Base-by-base conservation (phyloP, 2,888 invertebrate species). In the Schizaphis graminum region DNA sequence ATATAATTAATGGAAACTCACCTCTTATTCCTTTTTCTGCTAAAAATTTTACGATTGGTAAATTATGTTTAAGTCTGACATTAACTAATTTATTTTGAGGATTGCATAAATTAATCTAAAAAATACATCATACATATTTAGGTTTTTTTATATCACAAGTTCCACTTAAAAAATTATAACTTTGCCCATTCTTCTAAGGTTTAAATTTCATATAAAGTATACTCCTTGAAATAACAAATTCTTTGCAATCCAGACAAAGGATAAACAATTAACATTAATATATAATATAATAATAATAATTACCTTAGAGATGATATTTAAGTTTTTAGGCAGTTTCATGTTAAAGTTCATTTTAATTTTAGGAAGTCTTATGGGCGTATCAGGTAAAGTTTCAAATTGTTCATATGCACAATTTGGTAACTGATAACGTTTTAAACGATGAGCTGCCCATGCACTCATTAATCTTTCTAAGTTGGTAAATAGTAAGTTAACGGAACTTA, bases 391-490 rank as follows among this genome's bases (percentile, higher is more conserved):
- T 95, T 97, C 97, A 94, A 97, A 97, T 95, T 97, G 97, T 95
- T 97, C 97, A 94, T 98, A 97, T 28, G 97, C 96, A 96, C 96
- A 97, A 95, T 97, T 96, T 85, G 98, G 97, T 26, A 98, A 97
- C 95, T 97, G 97, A 95, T 98, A 97, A 95, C 97, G 97, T 94
- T 97, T 97, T 94, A 98, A 97, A 95, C 98, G 97, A 96, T 98
- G 98, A 92, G 98, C 98, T 95, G 97, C 97, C 96, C 98, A 98
- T 44, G 98, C 98, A 94, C 97, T 97, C 95, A 98, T 96, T 95
- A 97, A 96, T 88, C 96, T 96, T 96, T 97, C 97, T 96, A 97
- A 96, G 96, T 98, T 96, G 90, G 97, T 96, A 89, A 98, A 95
- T 92, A 97, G 95, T 85, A 98, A 96, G 96, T 98, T 98, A 94